Evolutionary conservation across 2,888 invertebrate species (phyloP).

Genomic region (Odontomyia ornata): DNA sequence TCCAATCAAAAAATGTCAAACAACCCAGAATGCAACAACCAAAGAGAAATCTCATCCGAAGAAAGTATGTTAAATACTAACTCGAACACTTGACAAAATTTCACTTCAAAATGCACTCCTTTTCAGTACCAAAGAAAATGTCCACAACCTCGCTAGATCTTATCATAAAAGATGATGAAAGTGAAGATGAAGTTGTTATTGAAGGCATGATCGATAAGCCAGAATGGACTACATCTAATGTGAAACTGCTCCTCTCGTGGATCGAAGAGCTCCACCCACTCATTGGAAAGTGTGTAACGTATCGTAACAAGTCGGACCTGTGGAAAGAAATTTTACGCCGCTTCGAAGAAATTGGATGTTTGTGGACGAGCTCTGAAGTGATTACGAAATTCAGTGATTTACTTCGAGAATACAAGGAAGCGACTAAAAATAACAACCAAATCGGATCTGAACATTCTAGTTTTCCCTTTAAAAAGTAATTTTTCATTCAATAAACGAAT

Average conservation of each 20-base stretch:
- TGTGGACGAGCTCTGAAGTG: not conserved
- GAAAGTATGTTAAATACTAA: no score
- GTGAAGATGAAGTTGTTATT: not conserved
- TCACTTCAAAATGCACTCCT: no score
- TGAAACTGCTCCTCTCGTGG: not conserved
- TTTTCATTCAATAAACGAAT: no score
- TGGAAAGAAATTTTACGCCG: not conserved
- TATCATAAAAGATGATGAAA: not conserved
- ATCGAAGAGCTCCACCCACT: not conserved
- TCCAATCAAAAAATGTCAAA: no score
- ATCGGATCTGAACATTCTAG: not conserved
- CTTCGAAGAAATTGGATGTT: not conserved
- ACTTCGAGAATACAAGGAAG: not conserved
- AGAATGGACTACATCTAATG: not conserved
- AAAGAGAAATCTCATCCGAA: no score
- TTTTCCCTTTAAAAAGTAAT: not conserved
- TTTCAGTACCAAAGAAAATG: no score
- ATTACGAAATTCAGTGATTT: not conserved
- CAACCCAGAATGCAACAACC: no score
- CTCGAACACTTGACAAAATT: no score
- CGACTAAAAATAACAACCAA: not conserved
- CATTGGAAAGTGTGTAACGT: not conserved
- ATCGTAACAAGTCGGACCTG: not conserved
- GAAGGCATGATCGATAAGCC: not conserved
- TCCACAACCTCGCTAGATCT: no score